Evolutionary conservation across 2,888 invertebrate species (phyloP).

Genomic region (Drosophila suboccidentalis): DNA sequence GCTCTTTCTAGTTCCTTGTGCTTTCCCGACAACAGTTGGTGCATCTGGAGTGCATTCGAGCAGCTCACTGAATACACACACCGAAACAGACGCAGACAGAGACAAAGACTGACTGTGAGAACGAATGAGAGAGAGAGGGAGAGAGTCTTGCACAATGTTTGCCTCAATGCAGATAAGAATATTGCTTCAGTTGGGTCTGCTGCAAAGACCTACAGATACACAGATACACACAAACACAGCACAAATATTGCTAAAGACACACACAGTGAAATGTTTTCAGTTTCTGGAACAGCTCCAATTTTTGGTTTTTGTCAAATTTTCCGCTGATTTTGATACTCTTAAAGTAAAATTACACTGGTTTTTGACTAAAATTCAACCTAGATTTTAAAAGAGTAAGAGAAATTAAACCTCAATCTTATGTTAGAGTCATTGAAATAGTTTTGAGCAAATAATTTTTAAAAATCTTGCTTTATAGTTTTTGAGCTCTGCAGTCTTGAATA

Average conservation of each 20-base stretch:
- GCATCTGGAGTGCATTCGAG: conserved; percentile 57
- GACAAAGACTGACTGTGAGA: conserved; percentile 7
- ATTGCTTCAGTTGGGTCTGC: conserved; percentile 59
- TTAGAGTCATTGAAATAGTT: too few species aligned
- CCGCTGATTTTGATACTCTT: conserved; percentile 25
- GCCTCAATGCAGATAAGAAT: conserved; percentile 81
- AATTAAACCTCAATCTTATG: too few species aligned
- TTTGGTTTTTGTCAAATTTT: conserved; percentile 5
- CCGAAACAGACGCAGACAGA: conserved; percentile 22
- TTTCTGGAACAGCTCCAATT: conserved; percentile 45
- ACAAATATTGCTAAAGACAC: conserved; percentile 57
- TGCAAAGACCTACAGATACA: conserved; percentile 30
- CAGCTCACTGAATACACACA: conserved; percentile 37
- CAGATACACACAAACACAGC: conserved; percentile 14
- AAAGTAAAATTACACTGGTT: too few species aligned
- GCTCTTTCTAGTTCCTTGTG: conserved; percentile 40
- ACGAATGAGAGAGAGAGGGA: conserved; percentile 24
- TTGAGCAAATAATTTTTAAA: too few species aligned
- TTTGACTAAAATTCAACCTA: too few species aligned
- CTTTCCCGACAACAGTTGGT: conserved; percentile 63
- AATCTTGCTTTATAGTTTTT: too few species aligned
- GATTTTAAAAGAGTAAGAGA: too few species aligned
- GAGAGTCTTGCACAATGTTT: conserved; percentile 49
- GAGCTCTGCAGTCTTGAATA: too few species aligned
- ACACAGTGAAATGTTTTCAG: conserved; percentile 51